Evolutionary conservation across 2,888 invertebrate species (phyloP), one percentile per base, ranked within the genome.

Genomic region (Arrhopalites spinosus): DNA sequence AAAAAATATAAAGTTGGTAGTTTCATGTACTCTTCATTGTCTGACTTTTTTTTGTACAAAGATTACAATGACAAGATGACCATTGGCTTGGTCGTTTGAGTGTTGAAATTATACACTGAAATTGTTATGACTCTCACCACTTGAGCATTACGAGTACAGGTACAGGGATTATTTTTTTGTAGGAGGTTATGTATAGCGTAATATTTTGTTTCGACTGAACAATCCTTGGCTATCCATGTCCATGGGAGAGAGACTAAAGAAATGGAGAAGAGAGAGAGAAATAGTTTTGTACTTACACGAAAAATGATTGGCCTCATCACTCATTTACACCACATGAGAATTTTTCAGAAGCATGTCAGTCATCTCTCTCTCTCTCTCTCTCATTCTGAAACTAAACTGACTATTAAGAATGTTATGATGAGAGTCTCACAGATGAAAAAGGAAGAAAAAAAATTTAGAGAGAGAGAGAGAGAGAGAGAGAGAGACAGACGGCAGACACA

Each of bases 321-420:
- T 63, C 63, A 63, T 61, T 61, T 61, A 61, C 59, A 23, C 59
- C 15, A 3, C 3, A 25, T 61, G 59, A 27, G 27, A n/a, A 30
- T 7, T 30, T 30, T 36, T 7, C 36, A 64, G 64, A n/a, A 64
- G 64, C 64, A 64, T 64, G 64, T 64, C 59, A 59, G 43, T 64
- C 64, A 36, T 64, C 64, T 36, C 30, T 29, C 61, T 61, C 27
- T 30, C 61, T 13, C 23, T 25, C 36, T 64, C 63, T 29, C 11
- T 13, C 29, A 63, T 63, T 63, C 36, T n/a, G n/a, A 17, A 64
- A 13, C 15, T 27, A 13, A 15, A 23, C 20, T n/a, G n/a, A n/a
- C n/a, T n/a, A n/a, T 13, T 27, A 25, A 25, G 25, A 25, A 59
- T 25, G 13, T 59, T 2, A 23, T 20, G 59, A 11, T 7, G 20